Conservation (phyloP, 2,888 invertebrate species). For the Drosophila incognita region DNA sequence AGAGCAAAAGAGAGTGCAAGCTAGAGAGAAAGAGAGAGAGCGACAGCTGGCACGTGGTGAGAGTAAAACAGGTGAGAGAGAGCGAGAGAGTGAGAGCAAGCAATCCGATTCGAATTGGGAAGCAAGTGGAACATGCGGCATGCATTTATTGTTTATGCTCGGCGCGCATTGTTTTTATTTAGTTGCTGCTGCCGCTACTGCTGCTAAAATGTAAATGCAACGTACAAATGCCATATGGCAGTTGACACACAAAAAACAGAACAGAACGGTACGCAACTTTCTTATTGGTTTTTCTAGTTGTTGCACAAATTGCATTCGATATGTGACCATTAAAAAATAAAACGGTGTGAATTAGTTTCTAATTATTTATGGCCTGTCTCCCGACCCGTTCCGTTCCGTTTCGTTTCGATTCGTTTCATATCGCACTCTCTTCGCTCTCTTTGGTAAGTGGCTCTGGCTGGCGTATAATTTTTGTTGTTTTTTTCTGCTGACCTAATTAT, state of each 20-base stretch:
- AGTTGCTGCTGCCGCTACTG: neutral
- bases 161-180: constrained; percentile 29
- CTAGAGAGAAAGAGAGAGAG: constrained; percentile 1
- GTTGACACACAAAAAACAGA: constrained; percentile 2
- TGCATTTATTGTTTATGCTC: constrained; percentile 72
- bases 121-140: constrained; percentile 47
- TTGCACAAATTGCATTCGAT: constrained; percentile 59
- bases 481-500: constrained; percentile 83
- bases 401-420: constrained; percentile 31
- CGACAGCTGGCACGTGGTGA: constrained; percentile 32
- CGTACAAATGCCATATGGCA: constrained; percentile 3
- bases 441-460: constrained; percentile 77
- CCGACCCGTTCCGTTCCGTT: constrained; percentile 42
- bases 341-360: constrained; percentile 71
- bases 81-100: constrained; percentile 9
- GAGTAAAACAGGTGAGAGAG: constrained; percentile 41
- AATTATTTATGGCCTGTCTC: constrained; percentile 43
- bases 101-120: constrained; percentile 24
- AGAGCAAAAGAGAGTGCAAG: constrained; percentile 50
- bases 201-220: constrained; percentile 4
- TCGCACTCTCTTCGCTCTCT: constrained; percentile 65
- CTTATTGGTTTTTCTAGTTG: constrained; percentile 40
- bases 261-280: constrained; percentile 20
- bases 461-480: constrained; percentile 65
- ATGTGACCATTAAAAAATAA: constrained; percentile 46